phyloP scores from a whole-genome alignment of 2,113 vertebrate genomes.

The Pipa parva region DNA sequence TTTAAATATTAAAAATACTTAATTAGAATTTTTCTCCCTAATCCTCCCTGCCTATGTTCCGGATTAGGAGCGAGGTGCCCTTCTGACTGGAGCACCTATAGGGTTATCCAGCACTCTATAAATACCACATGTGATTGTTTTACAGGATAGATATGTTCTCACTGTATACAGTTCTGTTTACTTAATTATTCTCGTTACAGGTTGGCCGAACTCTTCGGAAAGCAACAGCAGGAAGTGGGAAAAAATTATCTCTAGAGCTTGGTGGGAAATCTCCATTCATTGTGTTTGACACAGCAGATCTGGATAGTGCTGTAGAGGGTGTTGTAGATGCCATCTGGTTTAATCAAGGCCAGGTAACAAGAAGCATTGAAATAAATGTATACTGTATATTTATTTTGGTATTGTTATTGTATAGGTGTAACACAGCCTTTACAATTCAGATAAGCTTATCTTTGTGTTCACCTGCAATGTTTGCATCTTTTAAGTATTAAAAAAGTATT shows the following conservation, averaged over 20 bases:
- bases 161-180: too few species aligned
- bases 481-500: too few species aligned
- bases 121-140: too few species aligned
- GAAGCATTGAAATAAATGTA: neutral
- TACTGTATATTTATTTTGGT: too few species aligned
- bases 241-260: conserved; percentile 53
- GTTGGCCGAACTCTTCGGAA: conserved; percentile 51
- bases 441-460: neutral
- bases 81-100: too few species aligned
- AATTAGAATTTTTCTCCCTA: too few species aligned
- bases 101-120: too few species aligned
- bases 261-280: conserved; percentile 53
- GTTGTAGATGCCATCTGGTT: conserved; percentile 57
- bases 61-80: too few species aligned
- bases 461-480: neutral
- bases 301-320: conserved; percentile 56
- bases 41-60: too few species aligned
- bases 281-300: conserved; percentile 49
- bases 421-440: neutral
- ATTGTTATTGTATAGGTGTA: too few species aligned
- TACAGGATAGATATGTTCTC: too few species aligned
- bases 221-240: conserved; percentile 46
- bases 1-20: too few species aligned
- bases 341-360: conserved; percentile 53
- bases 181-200: conserved; percentile 42